These are phyloP conservation scores for Leptinotarsa tumamoca DNA, from an alignment of 2,888 invertebrate species.

Conservation along the genomic window DNA sequence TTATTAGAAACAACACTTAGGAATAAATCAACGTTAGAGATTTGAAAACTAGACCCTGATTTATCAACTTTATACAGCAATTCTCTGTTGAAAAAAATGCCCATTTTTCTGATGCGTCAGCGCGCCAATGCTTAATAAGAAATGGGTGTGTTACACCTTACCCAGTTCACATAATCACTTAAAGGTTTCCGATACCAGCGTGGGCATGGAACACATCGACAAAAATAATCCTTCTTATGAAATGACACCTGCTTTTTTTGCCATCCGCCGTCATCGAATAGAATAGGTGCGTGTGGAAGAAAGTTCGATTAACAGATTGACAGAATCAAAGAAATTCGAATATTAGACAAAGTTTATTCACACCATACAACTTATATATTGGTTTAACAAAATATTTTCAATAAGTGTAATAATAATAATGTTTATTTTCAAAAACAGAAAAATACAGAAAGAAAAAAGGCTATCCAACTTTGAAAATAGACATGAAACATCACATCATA, in stretches of 20 bases:
- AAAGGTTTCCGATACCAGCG: slow-evolving; percentile 54
- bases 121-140: slow-evolving; percentile 41
- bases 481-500: too few species aligned
- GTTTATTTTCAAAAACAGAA: too few species aligned
- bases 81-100: too few species aligned
- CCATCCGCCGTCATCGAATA: slow-evolving; percentile 15
- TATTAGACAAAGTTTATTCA: neutral
- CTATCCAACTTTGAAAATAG: too few species aligned
- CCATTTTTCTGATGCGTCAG: neutral
- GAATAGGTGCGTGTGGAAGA: neutral
- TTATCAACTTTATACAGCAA: too few species aligned
- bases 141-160: slow-evolving; percentile 53
- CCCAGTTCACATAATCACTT: slow-evolving; percentile 54
- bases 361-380: too few species aligned
- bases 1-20: too few species aligned
- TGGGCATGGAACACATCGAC: slow-evolving; percentile 55
- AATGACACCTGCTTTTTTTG: slow-evolving; percentile 48
- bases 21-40: too few species aligned
- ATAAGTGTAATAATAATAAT: too few species aligned
- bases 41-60: too few species aligned
- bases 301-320: neutral
- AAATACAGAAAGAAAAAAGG: too few species aligned
- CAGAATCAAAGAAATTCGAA: neutral
- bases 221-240: slow-evolving; percentile 55
- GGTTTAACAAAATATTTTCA: too few species aligned